Base-by-base conservation (phyloP, 1,140 invertebrate species). In the Leptinotarsa texana region DNA sequence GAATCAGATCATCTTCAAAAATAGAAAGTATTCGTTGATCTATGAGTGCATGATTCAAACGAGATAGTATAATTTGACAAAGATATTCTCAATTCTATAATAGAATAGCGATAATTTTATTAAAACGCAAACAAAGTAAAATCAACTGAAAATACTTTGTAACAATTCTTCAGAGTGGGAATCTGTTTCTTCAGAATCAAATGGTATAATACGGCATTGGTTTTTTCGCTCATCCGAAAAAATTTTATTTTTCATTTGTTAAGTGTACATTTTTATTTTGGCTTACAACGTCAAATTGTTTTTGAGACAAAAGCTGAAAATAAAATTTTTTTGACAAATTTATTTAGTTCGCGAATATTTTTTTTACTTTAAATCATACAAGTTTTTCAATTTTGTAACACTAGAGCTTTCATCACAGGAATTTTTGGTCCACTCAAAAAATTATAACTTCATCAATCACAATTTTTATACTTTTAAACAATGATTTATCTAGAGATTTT, bases 291-390 rank as follows among this genome's bases (percentile, higher is more conserved):
- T 1, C n/a, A 24, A 66, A 66, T 66, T 15, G 63, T 66, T 66
- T 66, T 66, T 66, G 21, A 66, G 63, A 66, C 63, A 66, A 66
- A 66, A 66, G 5, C 63, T n/a, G 13, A 24, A 66, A 66, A 66
- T 66, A 0, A 15, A 17, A 6, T 66, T 33, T 66, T 66, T 66
- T 66, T 66, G 6, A 66, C 8, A 22, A 66, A 18, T 11, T 66
- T 5, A 66, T 66, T 66, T 66, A 66, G 63, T 66, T 15, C 63
- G 21, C 13, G 5, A 66, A 15, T 1, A 4, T 66, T 66, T 66
- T 66, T 13, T 66, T 66, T 66, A 17, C 13, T 18, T 66, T 21
- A 66, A 24, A 13, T 18, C 18, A 33, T 66, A 66, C 13, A 51
- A 13, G 49, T 51, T 51, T 51, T 51, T 51, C 13, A 51, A 17